Percentiles rank a stretch among this genome's conserved stretches.
These are phyloP conservation scores for Actias luna DNA, from an alignment of 2,888 invertebrate genomes.

Conservation along the genomic window DNA sequence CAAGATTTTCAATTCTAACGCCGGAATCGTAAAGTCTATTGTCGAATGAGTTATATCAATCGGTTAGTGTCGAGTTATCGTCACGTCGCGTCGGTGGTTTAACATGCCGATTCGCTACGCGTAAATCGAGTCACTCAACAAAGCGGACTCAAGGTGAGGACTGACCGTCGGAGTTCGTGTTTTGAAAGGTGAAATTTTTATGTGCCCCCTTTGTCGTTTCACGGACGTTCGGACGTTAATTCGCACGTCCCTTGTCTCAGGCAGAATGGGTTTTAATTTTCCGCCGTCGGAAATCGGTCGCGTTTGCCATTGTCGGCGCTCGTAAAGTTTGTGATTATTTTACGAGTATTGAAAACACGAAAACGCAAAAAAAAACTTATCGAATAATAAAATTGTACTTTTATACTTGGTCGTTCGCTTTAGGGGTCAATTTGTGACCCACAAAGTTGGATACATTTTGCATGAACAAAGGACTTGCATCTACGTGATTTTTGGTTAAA, in stretches of 20 bases:
- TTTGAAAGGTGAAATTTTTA: conserved; percentile 70
- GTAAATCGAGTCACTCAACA: conserved; percentile 71
- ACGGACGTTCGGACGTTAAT: conserved; percentile 73
- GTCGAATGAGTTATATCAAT: conserved; percentile 17
- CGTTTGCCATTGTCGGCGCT: conserved; percentile 16
- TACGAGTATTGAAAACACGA: not conserved
- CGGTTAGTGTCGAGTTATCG: conserved; percentile 7
- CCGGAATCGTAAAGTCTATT: conserved; percentile 34
- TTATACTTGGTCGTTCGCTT: too few species aligned
- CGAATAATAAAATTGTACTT: conserved; percentile 65
- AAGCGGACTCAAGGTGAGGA: conserved; percentile 67
- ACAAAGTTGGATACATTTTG: not conserved
- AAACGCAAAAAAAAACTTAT: conserved; percentile 57
- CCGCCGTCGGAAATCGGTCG: conserved; percentile 49
- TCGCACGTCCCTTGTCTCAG: conserved; percentile 64
- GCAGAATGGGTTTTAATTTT: conserved; percentile 51
- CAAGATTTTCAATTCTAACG: conserved; percentile 40
- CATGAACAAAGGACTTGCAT: too few species aligned
- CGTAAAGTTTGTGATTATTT: not conserved
- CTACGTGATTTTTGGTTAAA: too few species aligned
- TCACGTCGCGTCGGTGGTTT: conserved; percentile 51
- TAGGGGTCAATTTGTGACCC: too few species aligned
- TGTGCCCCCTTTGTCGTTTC: conserved; percentile 71
- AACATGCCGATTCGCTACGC: conserved; percentile 73
- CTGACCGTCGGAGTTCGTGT: conserved; percentile 59